These are phyloP conservation scores for Thereva unica DNA, from an alignment of 2,888 invertebrate species.

Conservation along the genomic window DNA sequence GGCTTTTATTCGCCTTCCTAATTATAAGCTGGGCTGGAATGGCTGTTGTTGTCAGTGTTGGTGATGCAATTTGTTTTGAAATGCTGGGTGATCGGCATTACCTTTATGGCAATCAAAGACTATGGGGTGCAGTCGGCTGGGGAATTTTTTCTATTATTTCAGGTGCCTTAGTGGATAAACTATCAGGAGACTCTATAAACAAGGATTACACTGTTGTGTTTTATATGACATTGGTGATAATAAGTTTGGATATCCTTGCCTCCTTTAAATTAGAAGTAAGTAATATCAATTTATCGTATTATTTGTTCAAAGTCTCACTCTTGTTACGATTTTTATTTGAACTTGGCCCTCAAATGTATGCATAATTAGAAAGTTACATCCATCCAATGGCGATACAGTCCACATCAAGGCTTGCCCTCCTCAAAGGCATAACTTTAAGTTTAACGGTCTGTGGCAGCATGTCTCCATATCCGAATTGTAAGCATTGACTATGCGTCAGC, in stretches of 20 bases:
- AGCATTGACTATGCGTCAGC: too few relatives aligned
- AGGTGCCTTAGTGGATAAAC: conserved; percentile 76
- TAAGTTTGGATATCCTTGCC: conserved; percentile 69
- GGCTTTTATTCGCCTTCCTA: conserved; percentile 76
- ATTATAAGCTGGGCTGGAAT: conserved; percentile 82
- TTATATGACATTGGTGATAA: conserved; percentile 69
- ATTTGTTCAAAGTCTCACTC: background rate
- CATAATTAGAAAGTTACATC: too few relatives aligned
- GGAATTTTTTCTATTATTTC: conserved; percentile 76
- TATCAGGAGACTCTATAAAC: conserved; percentile 64
- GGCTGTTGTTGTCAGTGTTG: conserved; percentile 84
- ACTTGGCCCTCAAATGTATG: too few relatives aligned
- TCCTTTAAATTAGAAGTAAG: conserved; percentile 67
- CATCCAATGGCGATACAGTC: too few relatives aligned
- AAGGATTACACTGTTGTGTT: conserved; percentile 84
- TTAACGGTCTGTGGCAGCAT: too few relatives aligned
- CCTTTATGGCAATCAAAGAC: conserved; percentile 80
- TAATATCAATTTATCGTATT: conserved; percentile 17
- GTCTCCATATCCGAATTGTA: too few relatives aligned
- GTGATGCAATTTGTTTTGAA: conserved; percentile 88
- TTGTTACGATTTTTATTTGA: background rate
- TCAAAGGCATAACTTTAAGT: too few relatives aligned
- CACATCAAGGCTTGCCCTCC: too few relatives aligned
- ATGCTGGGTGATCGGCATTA: conserved; percentile 74
- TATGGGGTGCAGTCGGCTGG: conserved; percentile 89